A percentile compares a stretch with the other conserved stretches of the same genome.
phyloP scores from a whole-genome alignment of 1,140 invertebrate species.

The Microplitis demolitor region DNA sequence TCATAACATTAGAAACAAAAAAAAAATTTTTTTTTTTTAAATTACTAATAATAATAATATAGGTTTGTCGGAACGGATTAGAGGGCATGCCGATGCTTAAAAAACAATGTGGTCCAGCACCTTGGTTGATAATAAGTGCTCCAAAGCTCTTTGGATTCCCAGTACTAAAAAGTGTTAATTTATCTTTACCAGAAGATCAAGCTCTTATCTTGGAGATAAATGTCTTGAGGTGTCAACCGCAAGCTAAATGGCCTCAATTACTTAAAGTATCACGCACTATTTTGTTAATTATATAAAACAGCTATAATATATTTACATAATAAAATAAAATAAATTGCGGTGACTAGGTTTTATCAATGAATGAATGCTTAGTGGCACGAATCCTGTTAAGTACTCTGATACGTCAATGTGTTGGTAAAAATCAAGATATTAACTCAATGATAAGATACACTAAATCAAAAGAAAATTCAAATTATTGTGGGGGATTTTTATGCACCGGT shows the following conservation, averaged over 20 bases:
- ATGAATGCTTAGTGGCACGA: constrained; percentile 62
- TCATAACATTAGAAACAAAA: not conserved
- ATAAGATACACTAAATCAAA: not conserved
- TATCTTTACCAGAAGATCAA: constrained; percentile 60
- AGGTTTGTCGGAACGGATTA: constrained; percentile 67
- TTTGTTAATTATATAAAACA: constrained; percentile 3
- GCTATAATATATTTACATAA: not conserved
- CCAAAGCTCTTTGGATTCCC: constrained; percentile 64
- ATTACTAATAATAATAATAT: not conserved
- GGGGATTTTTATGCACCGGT: constrained; percentile 69
- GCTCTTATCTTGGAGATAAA: constrained; percentile 71
- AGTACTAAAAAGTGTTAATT: constrained; percentile 17
- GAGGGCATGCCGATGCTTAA: constrained; percentile 63
- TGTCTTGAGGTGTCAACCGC: constrained; percentile 74
- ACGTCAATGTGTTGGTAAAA: constrained; percentile 37
- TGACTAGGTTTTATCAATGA: constrained; percentile 68
- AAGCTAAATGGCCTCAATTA: constrained; percentile 74
- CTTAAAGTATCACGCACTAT: constrained; percentile 64
- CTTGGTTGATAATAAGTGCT: constrained; percentile 71
- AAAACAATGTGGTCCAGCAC: constrained; percentile 60
- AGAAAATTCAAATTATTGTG: constrained; percentile 54
- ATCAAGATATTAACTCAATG: constrained; percentile 21
- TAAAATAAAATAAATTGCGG: constrained; percentile 16
- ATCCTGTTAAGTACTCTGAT: constrained; percentile 47
- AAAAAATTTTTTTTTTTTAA: not conserved